Evolutionary conservation across 2,113 vertebrate species (phyloP), one percentile per base, ranked within the genome.

Genomic region (Rattus rattus): DNA sequence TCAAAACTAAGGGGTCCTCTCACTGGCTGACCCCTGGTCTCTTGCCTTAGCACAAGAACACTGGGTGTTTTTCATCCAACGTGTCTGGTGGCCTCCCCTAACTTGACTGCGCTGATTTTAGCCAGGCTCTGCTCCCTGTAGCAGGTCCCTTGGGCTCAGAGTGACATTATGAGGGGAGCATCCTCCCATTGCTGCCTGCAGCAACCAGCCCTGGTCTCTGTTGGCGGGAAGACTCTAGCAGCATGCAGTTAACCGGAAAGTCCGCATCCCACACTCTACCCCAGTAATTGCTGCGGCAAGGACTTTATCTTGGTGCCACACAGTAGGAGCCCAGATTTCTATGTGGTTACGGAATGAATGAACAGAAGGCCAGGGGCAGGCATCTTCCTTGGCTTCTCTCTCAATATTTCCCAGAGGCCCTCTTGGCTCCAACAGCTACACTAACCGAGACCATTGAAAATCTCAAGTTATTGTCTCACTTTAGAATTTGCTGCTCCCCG

Each of bases 381-480:
- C 72, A 54, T 22, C 52, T 28, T 72, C 24, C 22, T 30, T n/a
- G 43, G 7, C 36, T 9, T 54, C 16, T 88, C 19, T 83, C 61
- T 47, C 17, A 7, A 0, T 39, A 54, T 83, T 77, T 90, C 65
- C 79, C 2, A 5, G 77, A 75, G 52, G 16, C 56, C 12, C 54
- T 33, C 59, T 95, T 54, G 19, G 14, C 52, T 70, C 75, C 67
- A 39, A 8, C 61, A 77, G 75, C 85, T 83, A 49, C 30, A 33
- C 61, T n/a, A 79, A 59, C 28, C 0, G 33, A 97, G 91, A 47
- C 43, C 52, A 30, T 69, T 81, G 91, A 54, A 79, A 81, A 91
- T 89, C 87, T 79, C 81, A 93, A 88, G 91, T 96, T 97, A 94
- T 96, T 95, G 94, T 97, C 70, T 95, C 75, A 5, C 54, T 67